Base-by-base conservation (phyloP, 2,113 vertebrate genomes). In the Lepus europaeus region DNA sequence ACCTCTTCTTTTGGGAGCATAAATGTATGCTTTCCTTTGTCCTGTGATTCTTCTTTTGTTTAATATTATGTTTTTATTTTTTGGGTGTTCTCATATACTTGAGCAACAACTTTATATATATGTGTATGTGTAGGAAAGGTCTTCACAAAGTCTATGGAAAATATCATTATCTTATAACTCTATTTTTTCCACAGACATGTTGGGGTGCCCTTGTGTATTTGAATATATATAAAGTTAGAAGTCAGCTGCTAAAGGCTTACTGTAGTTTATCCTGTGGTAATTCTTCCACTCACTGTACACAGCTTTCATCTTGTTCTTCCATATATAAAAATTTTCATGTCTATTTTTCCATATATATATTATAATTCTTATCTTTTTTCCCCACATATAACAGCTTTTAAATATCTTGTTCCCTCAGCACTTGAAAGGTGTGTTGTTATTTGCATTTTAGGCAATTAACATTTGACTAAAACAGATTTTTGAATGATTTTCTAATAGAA, bases 401-500 rank as follows among this genome's bases (percentile, higher is more conserved):
- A 36, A 14, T 73, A 27, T 69, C 29, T 78, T 80, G 77, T 89
- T 45, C 1, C 13, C 16, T 36, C 45, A 39, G 10, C 14, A 59
- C 81, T 80, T 84, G 85, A 95, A 80, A 87, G 16, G 31, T 5
- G 49, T 81, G n/a, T 17, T 93, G 23, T 63, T 19, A 29, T 92
- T 95, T 88, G 59, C 56, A 31, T 85, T 95, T 89, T 83, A 89
- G 23, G 33, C 72, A n/a, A 70, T 82, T 56, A 86, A 64, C 39
- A 70, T 16, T 59, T n/a, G 39, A 91, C 53, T 92, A 79, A 96
- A 96, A 56, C 69, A 89, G 53, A 77, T 31, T 61, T 89, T 93
- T 20, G 45, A 87, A 84, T 93, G 95, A 53, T 95, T 95, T 96
- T 91, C 96, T 98, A 64, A 20, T 96, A 98, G 98, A 96, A 99